phyloP scores from a whole-genome alignment of 92 coral and sea anemone genomes.

The Diadumene lineata region DNA sequence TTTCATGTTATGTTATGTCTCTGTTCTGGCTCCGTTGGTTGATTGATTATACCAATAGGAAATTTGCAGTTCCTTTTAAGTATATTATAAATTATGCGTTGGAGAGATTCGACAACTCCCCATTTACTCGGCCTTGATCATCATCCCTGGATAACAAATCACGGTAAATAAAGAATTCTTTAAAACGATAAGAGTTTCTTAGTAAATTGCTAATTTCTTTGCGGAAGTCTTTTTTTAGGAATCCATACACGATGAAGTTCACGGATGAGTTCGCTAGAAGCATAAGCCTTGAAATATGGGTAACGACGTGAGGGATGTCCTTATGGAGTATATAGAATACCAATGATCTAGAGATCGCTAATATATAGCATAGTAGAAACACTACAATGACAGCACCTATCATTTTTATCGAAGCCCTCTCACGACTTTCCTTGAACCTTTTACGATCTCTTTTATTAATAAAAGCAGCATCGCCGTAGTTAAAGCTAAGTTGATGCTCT shows the following conservation, averaged over 20 bases:
- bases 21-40: too few species aligned
- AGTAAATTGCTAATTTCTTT: constrained; percentile 15
- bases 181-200: neutral
- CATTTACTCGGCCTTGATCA: neutral
- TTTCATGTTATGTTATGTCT: too few species aligned
- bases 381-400: constrained; percentile 32
- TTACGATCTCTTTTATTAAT: neutral
- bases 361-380: constrained; percentile 24
- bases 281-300: constrained; percentile 19
- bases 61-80: too few species aligned
- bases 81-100: too few species aligned
- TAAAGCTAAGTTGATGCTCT: constrained; percentile 41
- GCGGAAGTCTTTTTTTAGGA: constrained; percentile 33
- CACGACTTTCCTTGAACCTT: constrained; percentile 21
- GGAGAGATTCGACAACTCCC: too few species aligned
- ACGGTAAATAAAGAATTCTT: constrained; percentile 1
- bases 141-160: neutral
- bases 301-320: constrained; percentile 3
- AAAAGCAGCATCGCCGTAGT: constrained; percentile 25
- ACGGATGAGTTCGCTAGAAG: constrained; percentile 30
- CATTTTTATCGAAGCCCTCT: constrained; percentile 26
- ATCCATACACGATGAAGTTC: constrained; percentile 35
- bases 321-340: neutral
- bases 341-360: constrained; percentile 21
- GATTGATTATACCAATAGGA: too few species aligned